Evolutionary conservation across 2,888 invertebrate genomes (phyloP).

Genomic region (Laothoe populi): DNA sequence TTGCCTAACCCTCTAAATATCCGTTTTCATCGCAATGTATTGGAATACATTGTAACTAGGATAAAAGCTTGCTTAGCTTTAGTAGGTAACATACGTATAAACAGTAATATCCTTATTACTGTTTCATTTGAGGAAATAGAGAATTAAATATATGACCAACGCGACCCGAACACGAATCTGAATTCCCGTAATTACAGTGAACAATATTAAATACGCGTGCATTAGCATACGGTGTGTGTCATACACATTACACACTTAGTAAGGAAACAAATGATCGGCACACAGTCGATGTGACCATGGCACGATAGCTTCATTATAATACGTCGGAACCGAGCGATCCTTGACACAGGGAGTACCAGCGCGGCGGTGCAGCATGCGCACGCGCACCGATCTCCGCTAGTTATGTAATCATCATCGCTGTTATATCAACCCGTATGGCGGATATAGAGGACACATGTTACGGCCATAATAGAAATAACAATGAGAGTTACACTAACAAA

Average conservation of each 20-base stretch:
- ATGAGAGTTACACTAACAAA: neutral
- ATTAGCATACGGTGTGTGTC: conserved; percentile 18
- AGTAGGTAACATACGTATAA: no score
- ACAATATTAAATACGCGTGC: conserved; percentile 1
- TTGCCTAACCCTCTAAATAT: no score
- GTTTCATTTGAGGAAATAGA: neutral
- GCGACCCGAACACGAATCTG: neutral
- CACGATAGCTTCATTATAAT: conserved; percentile 65
- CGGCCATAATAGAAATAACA: conserved; percentile 18
- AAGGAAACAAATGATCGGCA: conserved; percentile 39
- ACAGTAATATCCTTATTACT: neutral
- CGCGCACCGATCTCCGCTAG: conserved; percentile 48
- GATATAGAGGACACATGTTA: conserved; percentile 18
- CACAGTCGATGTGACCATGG: conserved; percentile 59
- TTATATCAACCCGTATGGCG: conserved; percentile 32
- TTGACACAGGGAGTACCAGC: conserved; percentile 63
- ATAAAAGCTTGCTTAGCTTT: no score
- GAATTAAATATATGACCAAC: neutral
- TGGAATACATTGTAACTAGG: no score
- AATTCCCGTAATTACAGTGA: conserved; percentile 2
- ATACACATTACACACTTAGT: conserved; percentile 22
- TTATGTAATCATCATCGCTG: conserved; percentile 69
- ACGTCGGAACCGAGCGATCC: conserved; percentile 66
- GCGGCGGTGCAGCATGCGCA: conserved; percentile 45
- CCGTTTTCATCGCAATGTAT: no score